Percentiles rank a stretch among this genome's conserved stretches.
Conservation (phyloP, 30 jellyfish, hydroid and myxozoan genomes). For the Mastigias papua region DNA sequence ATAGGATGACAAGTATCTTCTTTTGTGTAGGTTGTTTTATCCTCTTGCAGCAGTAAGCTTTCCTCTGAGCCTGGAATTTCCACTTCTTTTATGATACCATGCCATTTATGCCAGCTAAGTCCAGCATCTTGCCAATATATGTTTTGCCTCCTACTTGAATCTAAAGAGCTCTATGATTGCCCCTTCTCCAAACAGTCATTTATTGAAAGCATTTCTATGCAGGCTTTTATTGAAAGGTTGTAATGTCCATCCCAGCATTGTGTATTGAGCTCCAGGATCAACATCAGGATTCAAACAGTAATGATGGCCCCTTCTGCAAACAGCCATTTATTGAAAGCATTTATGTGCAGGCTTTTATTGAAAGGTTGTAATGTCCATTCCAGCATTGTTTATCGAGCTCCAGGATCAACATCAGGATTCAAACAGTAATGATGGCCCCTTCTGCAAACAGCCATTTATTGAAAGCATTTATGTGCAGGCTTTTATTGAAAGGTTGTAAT, state of each 20-base stretch:
- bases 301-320: too few relatives aligned
- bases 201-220: neutral
- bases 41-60: constrained; percentile 4
- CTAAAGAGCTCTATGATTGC: constrained; percentile 35
- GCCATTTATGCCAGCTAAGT: constrained; percentile 76
- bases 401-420: too few relatives aligned
- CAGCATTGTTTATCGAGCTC: too few relatives aligned
- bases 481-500: constrained; percentile 76
- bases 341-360: constrained; percentile 34
- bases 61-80: neutral
- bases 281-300: too few relatives aligned
- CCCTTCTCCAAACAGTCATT: neutral
- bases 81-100: constrained; percentile 40
- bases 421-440: too few relatives aligned
- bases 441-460: constrained; percentile 88
- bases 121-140: constrained; percentile 54
- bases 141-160: constrained; percentile 73
- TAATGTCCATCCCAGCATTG: too few relatives aligned
- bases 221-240: constrained; percentile 9
- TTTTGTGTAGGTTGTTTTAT: constrained; percentile 56
- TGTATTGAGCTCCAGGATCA: too few relatives aligned
- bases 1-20: constrained; percentile 68
- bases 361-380: constrained; percentile 80
- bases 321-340: too few relatives aligned
- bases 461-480: too few relatives aligned